Base-by-base conservation (phyloP, 2,888 invertebrate genomes). In the Dendrolimus houi region DNA sequence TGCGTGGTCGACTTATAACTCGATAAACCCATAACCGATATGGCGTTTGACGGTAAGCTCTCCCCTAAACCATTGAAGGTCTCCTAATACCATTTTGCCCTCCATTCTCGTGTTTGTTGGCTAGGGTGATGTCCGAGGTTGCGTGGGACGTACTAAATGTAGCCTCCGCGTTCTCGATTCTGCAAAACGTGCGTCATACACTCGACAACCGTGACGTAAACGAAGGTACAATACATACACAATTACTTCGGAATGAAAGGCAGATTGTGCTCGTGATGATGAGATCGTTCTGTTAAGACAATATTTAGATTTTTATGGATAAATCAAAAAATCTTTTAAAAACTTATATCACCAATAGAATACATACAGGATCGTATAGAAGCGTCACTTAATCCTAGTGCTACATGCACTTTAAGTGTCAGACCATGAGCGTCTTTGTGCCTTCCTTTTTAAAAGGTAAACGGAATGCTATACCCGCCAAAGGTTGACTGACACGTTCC, bases 121-220 rank as follows among this genome's bases (percentile, higher is more conserved):
- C 63, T 63, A 55, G 58, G 57, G 47, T 47, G 47, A 47, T 55
- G 57, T 52, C 55, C 57, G 63, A 60, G 53, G 54, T 54, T 62
- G 77, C 74, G 81, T 83, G 78, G 79, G 81, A 65, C 65, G 75
- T 61, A 60, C 60, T 61, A 64, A 71, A 74, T 74, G 75, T 75
- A 74, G 77, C 75, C 67, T 70, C 70, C 52, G 40, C 71, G 69
- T 69, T 74, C 77, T 72, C 72, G 73, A 76, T 79, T 74, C 70
- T 69, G 69, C 65, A 67, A 70, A 69, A 67, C 69, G 74, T 83
- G 79, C 81, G 83, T 84, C 84, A 81, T 75, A 69, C 68, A 70
- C 75, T 77, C 66, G 68, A 71, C 66, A 62, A 62, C 60, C 52
- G 68, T 75, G 75, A 79, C 75, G 75, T 70, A 61, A 69, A 57